These are phyloP conservation scores for Trogon surrucura DNA, from an alignment of 2,113 vertebrate species.

Conservation along the genomic window DNA sequence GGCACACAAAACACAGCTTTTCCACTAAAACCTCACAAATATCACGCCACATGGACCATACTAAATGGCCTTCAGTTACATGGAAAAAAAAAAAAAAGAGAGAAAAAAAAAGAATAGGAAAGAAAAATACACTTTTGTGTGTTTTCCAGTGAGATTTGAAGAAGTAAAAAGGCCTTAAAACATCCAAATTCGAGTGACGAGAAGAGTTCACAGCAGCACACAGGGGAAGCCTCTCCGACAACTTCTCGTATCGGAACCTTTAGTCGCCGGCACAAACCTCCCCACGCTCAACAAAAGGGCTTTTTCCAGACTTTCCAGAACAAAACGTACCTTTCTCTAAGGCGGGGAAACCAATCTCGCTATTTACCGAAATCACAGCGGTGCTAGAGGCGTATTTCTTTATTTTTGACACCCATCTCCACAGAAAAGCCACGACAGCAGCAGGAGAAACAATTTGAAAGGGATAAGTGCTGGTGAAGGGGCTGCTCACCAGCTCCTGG, in stretches of 20 bases:
- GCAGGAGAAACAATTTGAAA: fast-evolving
- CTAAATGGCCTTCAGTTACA: neutral
- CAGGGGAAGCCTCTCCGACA: fast-evolving
- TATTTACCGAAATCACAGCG: fast-evolving
- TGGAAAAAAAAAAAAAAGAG: fast-evolving
- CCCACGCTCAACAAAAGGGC: fast-evolving
- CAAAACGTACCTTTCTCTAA: fast-evolving
- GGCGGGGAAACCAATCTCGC: fast-evolving
- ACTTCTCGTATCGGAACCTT: fast-evolving
- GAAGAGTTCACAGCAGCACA: neutral
- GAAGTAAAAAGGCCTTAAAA: neutral
- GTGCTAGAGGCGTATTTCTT: fast-evolving
- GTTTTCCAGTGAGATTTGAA: neutral
- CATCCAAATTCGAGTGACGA: neutral
- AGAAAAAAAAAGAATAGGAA: fast-evolving
- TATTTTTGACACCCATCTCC: neutral
- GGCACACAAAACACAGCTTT: neutral
- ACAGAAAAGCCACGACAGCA: neutral
- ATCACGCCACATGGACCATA: fast-evolving
- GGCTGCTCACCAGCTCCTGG: too few species aligned
- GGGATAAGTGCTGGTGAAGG: fast-evolving
- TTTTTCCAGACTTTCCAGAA: fast-evolving
- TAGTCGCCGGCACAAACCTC: neutral
- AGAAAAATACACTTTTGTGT: neutral
- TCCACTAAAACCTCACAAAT: fast-evolving